Evolutionary conservation across 2,888 invertebrate genomes (phyloP).

Genomic region (Sphaerophoria rueppellii): DNA sequence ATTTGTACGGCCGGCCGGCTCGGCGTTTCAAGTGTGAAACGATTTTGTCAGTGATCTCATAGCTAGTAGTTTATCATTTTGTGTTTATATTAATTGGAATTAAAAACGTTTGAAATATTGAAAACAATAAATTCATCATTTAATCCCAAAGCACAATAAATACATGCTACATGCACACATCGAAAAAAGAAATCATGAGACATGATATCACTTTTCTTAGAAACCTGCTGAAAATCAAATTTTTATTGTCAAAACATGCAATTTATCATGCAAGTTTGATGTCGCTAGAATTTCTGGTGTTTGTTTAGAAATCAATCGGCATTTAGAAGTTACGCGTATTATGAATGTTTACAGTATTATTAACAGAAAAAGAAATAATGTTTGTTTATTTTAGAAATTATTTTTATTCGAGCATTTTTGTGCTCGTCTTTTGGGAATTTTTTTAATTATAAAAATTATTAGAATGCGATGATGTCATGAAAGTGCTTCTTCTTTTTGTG

Average conservation of each 20-base stretch:
- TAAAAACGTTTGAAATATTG: slow-evolving; percentile 3
- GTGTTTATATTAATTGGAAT: slow-evolving; percentile 6
- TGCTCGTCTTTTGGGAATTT: neutral
- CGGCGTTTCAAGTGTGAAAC: neutral
- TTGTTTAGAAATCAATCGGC: slow-evolving; percentile 7
- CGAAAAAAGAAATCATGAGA: neutral
- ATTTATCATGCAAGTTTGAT: slow-evolving; percentile 7
- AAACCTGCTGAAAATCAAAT: neutral
- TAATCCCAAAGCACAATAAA: neutral
- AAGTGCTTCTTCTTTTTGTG: too few species aligned
- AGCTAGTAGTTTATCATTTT: neutral
- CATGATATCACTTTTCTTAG: neutral
- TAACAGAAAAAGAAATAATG: neutral
- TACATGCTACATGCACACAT: too few species aligned
- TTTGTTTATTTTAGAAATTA: slow-evolving; percentile 12
- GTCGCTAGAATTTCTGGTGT: neutral
- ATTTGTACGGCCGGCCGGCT: neutral
- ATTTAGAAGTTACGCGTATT: neutral
- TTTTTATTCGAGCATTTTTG: neutral
- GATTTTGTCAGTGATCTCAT: slow-evolving; percentile 30
- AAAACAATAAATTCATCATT: slow-evolving; percentile 9
- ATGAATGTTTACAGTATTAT: neutral
- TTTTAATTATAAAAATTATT: slow-evolving; percentile 3
- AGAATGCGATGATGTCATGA: neutral
- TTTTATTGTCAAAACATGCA: neutral